These are phyloP conservation scores for Lottia gigantea DNA, from an alignment of 2,888 invertebrate genomes.

Conservation along the genomic window DNA sequence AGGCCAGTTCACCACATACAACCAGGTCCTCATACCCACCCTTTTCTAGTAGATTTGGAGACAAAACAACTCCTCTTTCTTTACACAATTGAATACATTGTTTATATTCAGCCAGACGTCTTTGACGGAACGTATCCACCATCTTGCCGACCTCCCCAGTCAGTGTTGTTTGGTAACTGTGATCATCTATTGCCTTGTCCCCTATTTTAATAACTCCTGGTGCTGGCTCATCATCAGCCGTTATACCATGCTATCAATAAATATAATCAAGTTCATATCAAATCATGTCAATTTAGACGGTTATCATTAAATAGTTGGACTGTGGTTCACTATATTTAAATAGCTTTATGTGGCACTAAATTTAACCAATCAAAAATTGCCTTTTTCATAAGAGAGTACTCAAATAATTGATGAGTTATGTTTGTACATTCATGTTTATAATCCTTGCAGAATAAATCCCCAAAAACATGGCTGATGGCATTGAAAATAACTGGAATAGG, in stretches of 20 bases:
- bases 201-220: slow-evolving; percentile 58
- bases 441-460: too few relatives aligned
- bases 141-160: slow-evolving; percentile 50
- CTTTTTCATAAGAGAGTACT: too few relatives aligned
- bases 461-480: too few relatives aligned
- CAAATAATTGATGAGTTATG: too few relatives aligned
- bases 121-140: slow-evolving; percentile 58
- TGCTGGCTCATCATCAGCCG: slow-evolving; percentile 11
- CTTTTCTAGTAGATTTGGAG: slow-evolving; percentile 52
- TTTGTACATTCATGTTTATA: too few relatives aligned
- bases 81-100: slow-evolving; percentile 53
- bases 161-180: slow-evolving; percentile 57
- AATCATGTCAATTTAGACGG: too few relatives aligned
- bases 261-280: not conserved
- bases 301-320: too few relatives aligned
- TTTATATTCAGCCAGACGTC: slow-evolving; percentile 58
- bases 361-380: too few relatives aligned
- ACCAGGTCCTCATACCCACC: slow-evolving; percentile 35
- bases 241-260: slow-evolving; percentile 3
- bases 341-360: too few relatives aligned
- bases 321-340: too few relatives aligned
- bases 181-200: slow-evolving; percentile 58
- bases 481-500: too few relatives aligned
- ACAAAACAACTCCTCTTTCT: slow-evolving; percentile 47
- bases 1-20: not conserved